Base-by-base conservation (phyloP, 2,113 vertebrate genomes). In the Acinonyx jubatus region DNA sequence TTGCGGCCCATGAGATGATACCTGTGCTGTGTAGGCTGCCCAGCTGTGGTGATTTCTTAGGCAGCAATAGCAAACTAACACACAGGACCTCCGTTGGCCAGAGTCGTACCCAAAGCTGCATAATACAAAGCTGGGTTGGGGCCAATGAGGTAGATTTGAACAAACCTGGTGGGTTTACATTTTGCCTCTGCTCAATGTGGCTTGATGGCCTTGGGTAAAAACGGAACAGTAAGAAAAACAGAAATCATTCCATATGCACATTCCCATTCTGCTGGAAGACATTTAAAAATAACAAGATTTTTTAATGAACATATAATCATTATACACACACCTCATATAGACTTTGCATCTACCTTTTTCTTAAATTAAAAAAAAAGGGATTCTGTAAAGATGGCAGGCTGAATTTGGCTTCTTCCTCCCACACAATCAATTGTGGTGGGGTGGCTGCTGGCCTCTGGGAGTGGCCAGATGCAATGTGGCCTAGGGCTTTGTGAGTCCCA, bases 241-340 rank as follows among this genome's bases (percentile, higher is more conserved):
- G 78, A 66, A 88, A 94, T 45, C 45, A 10, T 48, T 63, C 50
- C 16, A 25, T 13, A 31, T 50, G 36, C 31, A 23, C 71, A 52
- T 91, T 94, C 95, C 41, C 69, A 36, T 93, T 85, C n/a, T 76
- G 14, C 74, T 66, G 69, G 36, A 80, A 94, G 82, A 91, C 61
- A 48, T 89, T 97, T 94, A 79, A 89, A 84, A 93, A 88, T 65
- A 63, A 50, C 57, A 48, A 61, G 36, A 50, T 19, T 79, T 82
- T 36, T 74, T 69, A 15, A 57, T 80, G 63, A 85, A 33, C 41
- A 14, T 80, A 5, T 36, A 52, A 50, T 82, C 12, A 36, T 55
- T 65, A 33, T 36, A 52, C 15, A 65, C n/a, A 48, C 3, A 11
- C 12, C n/a, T 38, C 36, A 33, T 29, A 45, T 1, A 73, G 61